phyloP scores from a whole-genome alignment of 2,888 invertebrate species.

The Melikaiella ostensackeni region DNA sequence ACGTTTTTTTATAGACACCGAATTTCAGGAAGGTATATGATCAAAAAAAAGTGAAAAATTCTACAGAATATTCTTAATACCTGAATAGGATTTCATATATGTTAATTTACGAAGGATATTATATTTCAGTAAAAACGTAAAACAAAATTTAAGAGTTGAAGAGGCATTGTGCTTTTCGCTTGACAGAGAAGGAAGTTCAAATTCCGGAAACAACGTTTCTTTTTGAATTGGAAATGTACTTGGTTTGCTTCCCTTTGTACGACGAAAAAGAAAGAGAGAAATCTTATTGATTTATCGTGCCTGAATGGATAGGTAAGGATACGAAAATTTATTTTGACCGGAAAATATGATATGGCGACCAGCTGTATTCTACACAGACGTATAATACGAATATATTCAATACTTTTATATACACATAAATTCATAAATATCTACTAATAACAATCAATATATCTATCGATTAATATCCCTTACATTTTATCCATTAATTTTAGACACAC shows the following conservation, averaged over 20 bases:
- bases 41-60: neutral
- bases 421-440: neutral
- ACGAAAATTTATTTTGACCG: conserved; percentile 6
- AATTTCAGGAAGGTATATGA: neutral
- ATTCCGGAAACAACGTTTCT: neutral
- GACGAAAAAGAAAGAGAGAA: conserved; percentile 15
- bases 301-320: conserved; percentile 2
- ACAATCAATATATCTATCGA: conserved; percentile 5
- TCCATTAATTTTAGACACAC: conserved; percentile 9
- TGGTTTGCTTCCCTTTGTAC: neutral
- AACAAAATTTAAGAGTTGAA: neutral
- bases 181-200: neutral
- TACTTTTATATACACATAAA: conserved; percentile 3
- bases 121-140: neutral
- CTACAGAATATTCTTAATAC: neutral
- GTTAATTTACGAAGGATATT: neutral
- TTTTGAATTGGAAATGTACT: conserved; percentile 8
- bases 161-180: neutral
- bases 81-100: neutral
- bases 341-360: conserved; percentile 6
- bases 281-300: conserved; percentile 23
- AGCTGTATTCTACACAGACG: conserved; percentile 3
- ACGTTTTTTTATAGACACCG: neutral
- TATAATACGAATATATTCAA: conserved; percentile 22
- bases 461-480: conserved; percentile 1